Percentiles rank a stretch among this genome's conserved stretches.
Conservation (phyloP, 2,888 invertebrate genomes). For the Helleia helle region DNA sequence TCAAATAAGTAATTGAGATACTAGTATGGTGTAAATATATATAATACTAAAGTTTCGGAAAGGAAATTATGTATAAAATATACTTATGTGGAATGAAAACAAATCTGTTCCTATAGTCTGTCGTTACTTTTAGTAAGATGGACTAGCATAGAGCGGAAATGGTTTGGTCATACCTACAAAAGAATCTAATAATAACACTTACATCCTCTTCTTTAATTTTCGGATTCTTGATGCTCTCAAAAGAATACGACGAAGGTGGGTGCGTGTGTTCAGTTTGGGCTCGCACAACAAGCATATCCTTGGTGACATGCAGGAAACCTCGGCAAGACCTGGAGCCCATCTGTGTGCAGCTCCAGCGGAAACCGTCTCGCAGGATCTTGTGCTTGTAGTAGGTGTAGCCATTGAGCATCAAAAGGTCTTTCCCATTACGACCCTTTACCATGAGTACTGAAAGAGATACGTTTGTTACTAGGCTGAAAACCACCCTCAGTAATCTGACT, state of each 20-base stretch:
- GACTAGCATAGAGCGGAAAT: too few relatives aligned
- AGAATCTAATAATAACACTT: conserved; percentile 20
- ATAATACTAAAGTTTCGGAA: too few relatives aligned
- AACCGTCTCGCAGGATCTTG: conserved; percentile 53
- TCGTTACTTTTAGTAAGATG: too few relatives aligned
- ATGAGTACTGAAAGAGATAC: conserved; percentile 47
- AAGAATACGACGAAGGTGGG: conserved; percentile 48
- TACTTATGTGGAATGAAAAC: too few relatives aligned
- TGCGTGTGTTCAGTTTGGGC: conserved; percentile 58
- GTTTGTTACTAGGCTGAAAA: conserved; percentile 18
- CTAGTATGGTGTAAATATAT: too few relatives aligned
- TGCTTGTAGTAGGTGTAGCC: conserved; percentile 66
- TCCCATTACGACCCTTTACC: conserved; percentile 59
- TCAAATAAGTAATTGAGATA: too few relatives aligned
- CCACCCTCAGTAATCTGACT: too few relatives aligned
- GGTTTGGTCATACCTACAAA: too few relatives aligned
- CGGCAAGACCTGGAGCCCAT: conserved; percentile 65
- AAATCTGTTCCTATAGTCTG: too few relatives aligned
- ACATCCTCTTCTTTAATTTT: conserved; percentile 24
- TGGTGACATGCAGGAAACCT: conserved; percentile 57
- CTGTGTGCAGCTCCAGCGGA: conserved; percentile 65
- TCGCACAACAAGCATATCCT: conserved; percentile 51
- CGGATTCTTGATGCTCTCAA: conserved; percentile 38
- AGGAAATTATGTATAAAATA: too few relatives aligned
- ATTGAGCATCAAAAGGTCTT: conserved; percentile 54